Evolutionary conservation across 2,888 invertebrate genomes (phyloP).

Genomic region (Tortricodes alternella): DNA sequence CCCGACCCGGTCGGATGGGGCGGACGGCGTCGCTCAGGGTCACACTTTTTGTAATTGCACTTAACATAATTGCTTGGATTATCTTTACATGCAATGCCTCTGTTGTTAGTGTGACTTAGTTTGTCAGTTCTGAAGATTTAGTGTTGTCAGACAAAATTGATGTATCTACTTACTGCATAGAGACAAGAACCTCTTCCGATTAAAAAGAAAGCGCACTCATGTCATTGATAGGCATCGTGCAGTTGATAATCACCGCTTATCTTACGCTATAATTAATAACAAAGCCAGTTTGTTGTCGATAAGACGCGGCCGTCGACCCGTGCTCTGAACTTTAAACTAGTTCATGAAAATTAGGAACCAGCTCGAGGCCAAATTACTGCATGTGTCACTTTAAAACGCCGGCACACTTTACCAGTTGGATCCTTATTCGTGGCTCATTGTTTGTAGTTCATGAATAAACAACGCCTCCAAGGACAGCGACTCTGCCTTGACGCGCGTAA

Average conservation of each 20-base stretch:
- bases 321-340: constrained; percentile 11
- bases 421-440: background rate
- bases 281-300: constrained; percentile 3
- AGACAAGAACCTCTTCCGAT: background rate
- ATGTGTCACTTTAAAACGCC: background rate
- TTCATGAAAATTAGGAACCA: constrained; percentile 7
- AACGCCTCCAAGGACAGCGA: background rate
- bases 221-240: background rate
- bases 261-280: constrained; percentile 16
- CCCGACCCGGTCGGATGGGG: background rate
- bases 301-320: constrained; percentile 7
- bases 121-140: background rate
- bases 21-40: background rate
- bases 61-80: background rate
- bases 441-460: background rate
- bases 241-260: constrained; percentile 1
- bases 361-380: background rate
- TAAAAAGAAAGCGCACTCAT: background rate
- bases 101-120: background rate
- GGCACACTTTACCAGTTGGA: background rate
- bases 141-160: background rate
- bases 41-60: background rate
- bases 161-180: background rate
- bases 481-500: background rate
- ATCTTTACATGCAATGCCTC: background rate